These are phyloP conservation scores for Paralvinella palmiformis DNA, from an alignment of 1,140 invertebrate species.

Conservation along the genomic window DNA sequence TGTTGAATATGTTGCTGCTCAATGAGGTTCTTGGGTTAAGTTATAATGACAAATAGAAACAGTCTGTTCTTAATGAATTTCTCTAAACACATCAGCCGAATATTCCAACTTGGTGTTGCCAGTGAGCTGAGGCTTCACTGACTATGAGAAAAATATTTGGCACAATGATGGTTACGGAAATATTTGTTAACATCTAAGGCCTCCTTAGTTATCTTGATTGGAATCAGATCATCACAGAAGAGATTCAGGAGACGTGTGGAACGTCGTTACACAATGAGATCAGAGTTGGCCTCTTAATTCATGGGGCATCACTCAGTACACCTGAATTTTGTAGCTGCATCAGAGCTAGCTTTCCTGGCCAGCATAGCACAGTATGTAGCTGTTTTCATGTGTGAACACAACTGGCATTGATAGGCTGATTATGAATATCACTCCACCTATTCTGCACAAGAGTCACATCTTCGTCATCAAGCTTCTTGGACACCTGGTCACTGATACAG, in stretches of 20 bases:
- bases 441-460: constrained; percentile 1
- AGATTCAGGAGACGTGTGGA: constrained; percentile 5
- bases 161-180: neutral
- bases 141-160: too few species aligned
- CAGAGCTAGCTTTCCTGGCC: neutral
- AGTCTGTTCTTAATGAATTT: neutral
- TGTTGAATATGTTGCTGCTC: neutral
- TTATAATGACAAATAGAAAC: neutral
- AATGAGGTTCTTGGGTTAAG: neutral
- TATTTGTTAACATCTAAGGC: constrained; percentile 1
- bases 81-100: neutral
- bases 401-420: neutral
- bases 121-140: neutral
- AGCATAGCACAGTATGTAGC: neutral
- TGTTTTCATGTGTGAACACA: neutral
- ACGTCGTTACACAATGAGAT: constrained; percentile 5
- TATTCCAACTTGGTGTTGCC: neutral
- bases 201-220: neutral
- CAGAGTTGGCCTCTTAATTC: neutral
- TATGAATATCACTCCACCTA: constrained; percentile 1
- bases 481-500: neutral
- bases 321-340: neutral
- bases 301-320: neutral
- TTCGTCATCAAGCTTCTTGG: neutral
- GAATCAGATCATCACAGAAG: neutral